Conservation (phyloP, 2,888 invertebrate genomes). For the Cerastis leucographa region DNA sequence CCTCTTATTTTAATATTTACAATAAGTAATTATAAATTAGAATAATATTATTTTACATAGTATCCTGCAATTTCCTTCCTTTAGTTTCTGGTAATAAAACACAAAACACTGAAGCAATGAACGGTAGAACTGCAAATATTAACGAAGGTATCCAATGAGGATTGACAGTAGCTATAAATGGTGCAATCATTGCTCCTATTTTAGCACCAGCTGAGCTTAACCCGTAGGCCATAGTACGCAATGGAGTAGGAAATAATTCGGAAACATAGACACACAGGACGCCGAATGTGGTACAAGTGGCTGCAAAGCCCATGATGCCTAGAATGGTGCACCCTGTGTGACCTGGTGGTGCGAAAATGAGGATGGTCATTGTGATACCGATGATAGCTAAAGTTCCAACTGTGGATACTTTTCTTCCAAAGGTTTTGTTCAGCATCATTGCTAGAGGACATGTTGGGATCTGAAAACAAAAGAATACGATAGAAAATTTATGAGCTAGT, state of each 20-base stretch:
- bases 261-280: slow-evolving; percentile 74
- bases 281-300: slow-evolving; percentile 69
- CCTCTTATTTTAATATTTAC: neutral
- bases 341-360: slow-evolving; percentile 72
- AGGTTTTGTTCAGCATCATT: slow-evolving; percentile 72
- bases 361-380: slow-evolving; percentile 69
- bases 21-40: neutral
- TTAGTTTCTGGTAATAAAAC: slow-evolving; percentile 78
- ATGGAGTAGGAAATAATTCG: slow-evolving; percentile 79
- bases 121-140: slow-evolving; percentile 73
- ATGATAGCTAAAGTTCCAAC: slow-evolving; percentile 64
- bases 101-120: slow-evolving; percentile 71
- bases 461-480: slow-evolving; percentile 68
- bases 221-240: slow-evolving; percentile 79
- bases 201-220: slow-evolving; percentile 74
- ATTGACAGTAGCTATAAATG: slow-evolving; percentile 74
- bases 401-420: slow-evolving; percentile 71
- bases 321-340: slow-evolving; percentile 71
- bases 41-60: slow-evolving; percentile 21
- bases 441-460: slow-evolving; percentile 71
- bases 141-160: slow-evolving; percentile 79
- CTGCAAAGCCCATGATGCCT: slow-evolving; percentile 73
- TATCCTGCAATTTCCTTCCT: slow-evolving; percentile 74
- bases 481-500: neutral
- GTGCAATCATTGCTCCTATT: slow-evolving; percentile 77